Conservation (phyloP, 2,113 vertebrate genomes). For the Rallus limicola region DNA sequence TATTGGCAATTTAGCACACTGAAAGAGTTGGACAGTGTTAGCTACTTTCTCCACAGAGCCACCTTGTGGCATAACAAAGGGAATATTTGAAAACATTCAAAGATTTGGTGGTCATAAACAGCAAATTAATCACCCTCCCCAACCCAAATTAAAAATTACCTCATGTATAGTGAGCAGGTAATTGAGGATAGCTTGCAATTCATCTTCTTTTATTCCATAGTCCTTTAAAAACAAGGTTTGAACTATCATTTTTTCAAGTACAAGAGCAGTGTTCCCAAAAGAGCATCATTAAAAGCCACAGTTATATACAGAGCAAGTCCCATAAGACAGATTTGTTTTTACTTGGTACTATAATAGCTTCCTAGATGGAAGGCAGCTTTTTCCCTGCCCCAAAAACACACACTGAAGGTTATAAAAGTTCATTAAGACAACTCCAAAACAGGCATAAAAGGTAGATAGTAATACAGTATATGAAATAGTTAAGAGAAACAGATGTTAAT, state of each 20-base stretch:
- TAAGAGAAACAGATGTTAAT: background rate
- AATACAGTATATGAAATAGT: background rate
- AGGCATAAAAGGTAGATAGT: background rate
- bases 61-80: constrained; percentile 32
- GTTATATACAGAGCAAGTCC: background rate
- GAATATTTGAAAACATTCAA: background rate
- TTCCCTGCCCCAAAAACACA: background rate
- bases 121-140: background rate
- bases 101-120: background rate
- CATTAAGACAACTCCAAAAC: background rate
- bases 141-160: constrained; percentile 75
- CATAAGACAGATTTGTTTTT: background rate
- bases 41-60: constrained; percentile 36
- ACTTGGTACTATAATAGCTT: background rate
- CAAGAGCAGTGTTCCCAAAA: background rate
- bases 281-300: background rate
- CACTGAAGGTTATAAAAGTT: background rate
- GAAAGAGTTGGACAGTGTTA: background rate
- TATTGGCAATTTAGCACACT: background rate
- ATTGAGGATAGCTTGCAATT: constrained; percentile 96
- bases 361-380: background rate
- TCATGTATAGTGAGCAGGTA: constrained; percentile 97
- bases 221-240: constrained; percentile 81
- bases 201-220: constrained; percentile 94
- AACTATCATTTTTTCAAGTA: background rate